Evolutionary conservation across 2,888 invertebrate genomes (phyloP), one percentile per base, ranked within the genome.

Genomic region (Blastobasis lacticolella): DNA sequence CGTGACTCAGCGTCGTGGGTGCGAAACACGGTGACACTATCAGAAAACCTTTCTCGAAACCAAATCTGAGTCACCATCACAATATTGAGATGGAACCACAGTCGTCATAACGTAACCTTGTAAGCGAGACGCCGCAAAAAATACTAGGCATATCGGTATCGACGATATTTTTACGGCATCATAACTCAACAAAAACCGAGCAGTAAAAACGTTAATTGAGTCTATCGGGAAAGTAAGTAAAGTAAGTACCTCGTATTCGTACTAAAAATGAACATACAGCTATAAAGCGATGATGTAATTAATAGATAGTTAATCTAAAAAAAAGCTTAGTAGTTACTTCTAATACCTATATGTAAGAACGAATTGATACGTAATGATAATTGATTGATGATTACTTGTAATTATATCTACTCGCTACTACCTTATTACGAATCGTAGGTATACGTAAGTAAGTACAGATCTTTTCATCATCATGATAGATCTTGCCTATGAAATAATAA

Each of bases 1-100:
- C 65, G 66, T 76, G 77, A 78, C 63, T 75, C 73, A 77, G 60
- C 62, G 54, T 49, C 59, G 72, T 71, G 66, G 71, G 66, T 62
- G 63, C 58, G 49, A 61, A 23, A 23, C 45, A 54, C 52, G 45
- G 57, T 53, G 58, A 54, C 53, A 55, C 60, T 59, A 58, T 52
- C 49, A 53, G 52, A 57, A 60, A 57, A 54, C 53, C 49, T 53
- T 50, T 64, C 57, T 57, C 53, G 45, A 61, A 53, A 61, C 63
- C 49, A 38, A 48, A 55, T 51, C 51, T 69, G 66, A 69, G 48
- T 66, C 64, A 66, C 52, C 55, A 23, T 23, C 23, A 23, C 23
- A 23, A 23, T 23, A 23, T 23, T 23, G 23, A 23, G 23, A 23
- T 23, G 23, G 23, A 23, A 23, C 23, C 23, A 23, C 23, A 23